Percentiles rank a stretch among this genome's conserved stretches.
These are phyloP conservation scores for Psilopogon haemacephalus DNA, from an alignment of 2,113 vertebrate species.

Conservation along the genomic window DNA sequence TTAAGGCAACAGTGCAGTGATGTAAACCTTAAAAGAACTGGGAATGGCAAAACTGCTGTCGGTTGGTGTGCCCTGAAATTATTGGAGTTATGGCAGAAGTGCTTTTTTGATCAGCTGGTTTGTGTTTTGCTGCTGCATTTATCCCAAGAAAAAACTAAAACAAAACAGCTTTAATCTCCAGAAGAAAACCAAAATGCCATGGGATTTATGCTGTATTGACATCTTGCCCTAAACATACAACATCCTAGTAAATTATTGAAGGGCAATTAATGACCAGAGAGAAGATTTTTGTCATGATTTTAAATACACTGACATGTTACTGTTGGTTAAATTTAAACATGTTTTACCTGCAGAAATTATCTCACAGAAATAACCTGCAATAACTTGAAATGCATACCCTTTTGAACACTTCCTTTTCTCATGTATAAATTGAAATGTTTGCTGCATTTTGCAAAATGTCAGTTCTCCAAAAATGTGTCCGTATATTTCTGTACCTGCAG, in stretches of 20 bases:
- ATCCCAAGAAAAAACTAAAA: conserved; percentile 82
- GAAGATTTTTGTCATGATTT: conserved; percentile 86
- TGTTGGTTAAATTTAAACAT: conserved; percentile 84
- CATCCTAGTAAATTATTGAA: conserved; percentile 79
- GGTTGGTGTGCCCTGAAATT: conserved; percentile 84
- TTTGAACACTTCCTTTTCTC: conserved; percentile 86
- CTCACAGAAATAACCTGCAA: conserved; percentile 85
- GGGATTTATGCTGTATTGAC: conserved; percentile 86
- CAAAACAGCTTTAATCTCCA: conserved; percentile 84
- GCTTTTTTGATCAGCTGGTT: conserved; percentile 88
- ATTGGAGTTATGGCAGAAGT: conserved; percentile 84
- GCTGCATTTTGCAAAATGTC: conserved; percentile 87
- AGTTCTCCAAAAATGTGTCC: conserved; percentile 81
- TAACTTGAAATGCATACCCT: conserved; percentile 86
- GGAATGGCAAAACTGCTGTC: conserved; percentile 84
- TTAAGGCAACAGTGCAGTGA: conserved; percentile 79
- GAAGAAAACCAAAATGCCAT: conserved; percentile 87
- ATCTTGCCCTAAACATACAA: conserved; percentile 81
- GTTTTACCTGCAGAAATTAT: conserved; percentile 84
- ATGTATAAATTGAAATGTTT: conserved; percentile 84
- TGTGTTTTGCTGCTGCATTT: conserved; percentile 88
- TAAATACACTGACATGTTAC: conserved; percentile 83
- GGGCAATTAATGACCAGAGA: conserved; percentile 80
- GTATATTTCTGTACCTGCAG: conserved; percentile 85
- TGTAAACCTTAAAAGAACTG: conserved; percentile 81